Conservation (phyloP, 2,888 invertebrate species). For the Pandemis corylana region DNA sequence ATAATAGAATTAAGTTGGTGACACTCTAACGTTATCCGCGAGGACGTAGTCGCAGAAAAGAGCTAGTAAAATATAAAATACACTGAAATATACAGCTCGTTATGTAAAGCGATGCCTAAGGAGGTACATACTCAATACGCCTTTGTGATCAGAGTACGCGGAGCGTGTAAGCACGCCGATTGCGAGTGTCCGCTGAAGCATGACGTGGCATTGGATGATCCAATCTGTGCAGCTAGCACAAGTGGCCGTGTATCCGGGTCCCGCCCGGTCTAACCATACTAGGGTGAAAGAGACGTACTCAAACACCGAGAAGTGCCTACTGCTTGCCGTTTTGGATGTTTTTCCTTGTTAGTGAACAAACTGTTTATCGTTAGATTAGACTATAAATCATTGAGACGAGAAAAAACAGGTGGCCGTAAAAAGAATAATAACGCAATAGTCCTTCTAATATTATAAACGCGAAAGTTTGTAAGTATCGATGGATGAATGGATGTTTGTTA, state of each 20-base stretch:
- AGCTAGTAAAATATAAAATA: neutral
- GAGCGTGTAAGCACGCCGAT: conserved; percentile 7
- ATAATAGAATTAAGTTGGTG: no score
- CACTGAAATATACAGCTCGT: neutral
- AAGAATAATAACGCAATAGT: no score
- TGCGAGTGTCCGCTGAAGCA: conserved; percentile 1
- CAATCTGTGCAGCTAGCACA: neutral
- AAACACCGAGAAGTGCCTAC: neutral
- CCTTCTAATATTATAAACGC: no score
- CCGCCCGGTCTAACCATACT: neutral
- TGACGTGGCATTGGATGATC: conserved; percentile 4
- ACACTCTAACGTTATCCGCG: no score
- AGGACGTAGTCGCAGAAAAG: no score
- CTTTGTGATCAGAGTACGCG: neutral
- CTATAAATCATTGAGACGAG: no score
- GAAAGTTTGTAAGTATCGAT: no score
- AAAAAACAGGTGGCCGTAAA: no score
- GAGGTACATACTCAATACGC: neutral
- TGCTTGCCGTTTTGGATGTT: neutral
- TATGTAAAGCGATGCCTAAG: neutral
- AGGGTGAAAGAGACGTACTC: neutral
- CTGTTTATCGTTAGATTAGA: no score
- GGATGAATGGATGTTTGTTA: no score
- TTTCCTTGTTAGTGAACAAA: no score
- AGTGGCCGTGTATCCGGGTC: neutral